Conservation (phyloP, 2,113 vertebrate species). For the Platichthys stellatus region DNA sequence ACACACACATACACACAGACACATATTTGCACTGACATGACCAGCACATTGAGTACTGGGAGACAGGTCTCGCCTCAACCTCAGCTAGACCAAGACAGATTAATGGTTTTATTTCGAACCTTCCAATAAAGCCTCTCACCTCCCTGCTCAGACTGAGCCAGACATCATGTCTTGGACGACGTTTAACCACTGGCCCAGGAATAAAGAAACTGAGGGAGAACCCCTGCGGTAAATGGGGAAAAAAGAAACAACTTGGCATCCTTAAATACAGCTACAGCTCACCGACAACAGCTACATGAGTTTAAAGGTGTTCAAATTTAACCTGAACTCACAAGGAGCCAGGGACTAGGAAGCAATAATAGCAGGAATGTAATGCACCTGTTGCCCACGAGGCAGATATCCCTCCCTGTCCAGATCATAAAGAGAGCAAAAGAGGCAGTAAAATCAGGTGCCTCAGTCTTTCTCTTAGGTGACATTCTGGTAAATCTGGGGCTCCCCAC, state of each 20-base stretch:
- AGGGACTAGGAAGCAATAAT: conserved; percentile 51
- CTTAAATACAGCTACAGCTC: conserved; percentile 42
- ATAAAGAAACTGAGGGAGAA: conserved; percentile 63
- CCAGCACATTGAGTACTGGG: conserved; percentile 28
- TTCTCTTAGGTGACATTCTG: conserved; percentile 8
- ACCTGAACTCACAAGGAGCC: conserved; percentile 32
- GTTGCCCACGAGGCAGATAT: conserved; percentile 50
- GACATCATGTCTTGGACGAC: conserved; percentile 68
- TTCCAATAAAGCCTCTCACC: conserved; percentile 58
- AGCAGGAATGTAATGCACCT: conserved; percentile 56
- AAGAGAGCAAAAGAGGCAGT: conserved; percentile 50
- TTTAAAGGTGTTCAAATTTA: conserved; percentile 53
- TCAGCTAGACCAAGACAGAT: conserved; percentile 47
- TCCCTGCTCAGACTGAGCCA: conserved; percentile 56
- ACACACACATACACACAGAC: conserved; percentile 26
- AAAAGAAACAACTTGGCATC: conserved; percentile 57
- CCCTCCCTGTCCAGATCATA: conserved; percentile 35
- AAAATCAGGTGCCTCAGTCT: conserved; percentile 24
- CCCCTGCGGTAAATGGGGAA: conserved; percentile 40
- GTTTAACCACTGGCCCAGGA: conserved; percentile 51
- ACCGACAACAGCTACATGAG: conserved; percentile 37
- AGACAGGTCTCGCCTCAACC: conserved; percentile 38
- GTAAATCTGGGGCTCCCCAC: conserved; percentile 25
- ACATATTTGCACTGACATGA: conserved; percentile 30
- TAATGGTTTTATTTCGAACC: conserved; percentile 66